Evolutionary conservation across 2,888 invertebrate genomes (phyloP), one percentile per base, ranked within the genome.

Genomic region (Epistrophella euchroma): DNA sequence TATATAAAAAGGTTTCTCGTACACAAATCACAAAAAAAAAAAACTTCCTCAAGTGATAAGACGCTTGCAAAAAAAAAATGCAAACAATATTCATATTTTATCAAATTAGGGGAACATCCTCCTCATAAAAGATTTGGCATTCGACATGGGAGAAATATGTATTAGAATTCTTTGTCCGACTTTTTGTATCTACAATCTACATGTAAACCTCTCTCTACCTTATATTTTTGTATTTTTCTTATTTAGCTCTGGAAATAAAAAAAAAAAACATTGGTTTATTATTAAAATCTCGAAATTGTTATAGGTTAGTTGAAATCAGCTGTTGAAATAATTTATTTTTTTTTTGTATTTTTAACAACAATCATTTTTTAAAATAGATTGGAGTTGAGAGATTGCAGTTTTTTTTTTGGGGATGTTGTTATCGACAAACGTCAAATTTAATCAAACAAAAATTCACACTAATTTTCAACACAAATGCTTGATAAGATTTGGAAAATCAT

Each of bases 1-100:
- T 52, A 28, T n/a, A 9, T 3, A 28, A n/a, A 25, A 52, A 28
- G 15, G 9, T 52, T 52, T 25, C 15, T n/a, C 25, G 28, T 52
- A n/a, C 15, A 9, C 25, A 52, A 52, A 9, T 52, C 25, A n/a
- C 0, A 22, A 19, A 19, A 55, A 56, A 56, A 56, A 17, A 56
- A 56, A 32, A 32, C 56, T 32, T 56, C 28, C 56, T 17, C 11
- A 60, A 52, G 4, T 28, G 60, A 60, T 60, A 60, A 60, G 60
- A n/a, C 13, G n/a, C 17, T 17, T n/a, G n/a, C 15, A 32, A 22
- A 17, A 56, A 19, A 40, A 6, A 0, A 60, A 60, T 60, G 60
- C 60, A 60, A 60, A 40, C 40, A 22, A 13, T 37, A 9, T 40
- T 60, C 9, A 22, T 40, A 15, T 60, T 40, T 15, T 19, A 35